A percentile compares a stretch with the other conserved stretches of the same genome.
These are phyloP conservation scores for Hypsibius dujardini DNA, from an alignment of 1,140 invertebrate genomes.

Conservation along the genomic window DNA sequence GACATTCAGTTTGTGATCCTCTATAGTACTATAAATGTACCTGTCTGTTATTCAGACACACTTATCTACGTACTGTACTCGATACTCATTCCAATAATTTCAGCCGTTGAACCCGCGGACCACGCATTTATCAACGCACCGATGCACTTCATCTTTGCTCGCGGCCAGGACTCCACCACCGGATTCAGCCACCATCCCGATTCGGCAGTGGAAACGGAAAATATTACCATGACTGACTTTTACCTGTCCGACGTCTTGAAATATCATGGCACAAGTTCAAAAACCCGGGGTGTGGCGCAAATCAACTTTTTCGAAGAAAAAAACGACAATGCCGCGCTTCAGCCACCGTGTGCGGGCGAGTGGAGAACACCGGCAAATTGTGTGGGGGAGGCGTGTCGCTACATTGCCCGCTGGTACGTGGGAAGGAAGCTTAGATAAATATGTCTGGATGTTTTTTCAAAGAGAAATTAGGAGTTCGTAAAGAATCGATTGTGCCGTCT, in stretches of 20 bases:
- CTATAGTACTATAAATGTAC: too few relatives aligned
- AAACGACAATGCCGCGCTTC: not conserved
- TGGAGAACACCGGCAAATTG: slow-evolving; percentile 59
- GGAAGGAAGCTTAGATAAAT: too few relatives aligned
- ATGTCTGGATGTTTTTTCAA: not conserved
- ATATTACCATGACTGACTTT: slow-evolving; percentile 53
- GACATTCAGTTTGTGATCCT: too few relatives aligned
- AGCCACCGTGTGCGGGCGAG: slow-evolving; percentile 24
- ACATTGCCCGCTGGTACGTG: slow-evolving; percentile 44
- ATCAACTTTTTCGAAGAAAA: slow-evolving; percentile 68
- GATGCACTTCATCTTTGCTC: slow-evolving; percentile 86
- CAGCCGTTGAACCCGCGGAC: slow-evolving; percentile 57
- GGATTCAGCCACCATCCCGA: slow-evolving; percentile 56
- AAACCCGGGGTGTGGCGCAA: slow-evolving; percentile 52
- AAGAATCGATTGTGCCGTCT: too few relatives aligned
- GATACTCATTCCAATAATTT: slow-evolving; percentile 18
- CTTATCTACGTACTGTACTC: too few relatives aligned
- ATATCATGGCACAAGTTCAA: slow-evolving; percentile 63
- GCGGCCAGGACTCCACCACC: slow-evolving; percentile 55
- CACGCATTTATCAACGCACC: slow-evolving; percentile 56
- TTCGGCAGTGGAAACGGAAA: slow-evolving; percentile 43
- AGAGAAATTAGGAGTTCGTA: too few relatives aligned
- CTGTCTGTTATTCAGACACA: too few relatives aligned
- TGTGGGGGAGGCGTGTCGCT: slow-evolving; percentile 52
- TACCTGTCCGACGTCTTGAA: slow-evolving; percentile 73